Base-by-base conservation (phyloP, 1,140 invertebrate species). In the Drosophila murphyi region DNA sequence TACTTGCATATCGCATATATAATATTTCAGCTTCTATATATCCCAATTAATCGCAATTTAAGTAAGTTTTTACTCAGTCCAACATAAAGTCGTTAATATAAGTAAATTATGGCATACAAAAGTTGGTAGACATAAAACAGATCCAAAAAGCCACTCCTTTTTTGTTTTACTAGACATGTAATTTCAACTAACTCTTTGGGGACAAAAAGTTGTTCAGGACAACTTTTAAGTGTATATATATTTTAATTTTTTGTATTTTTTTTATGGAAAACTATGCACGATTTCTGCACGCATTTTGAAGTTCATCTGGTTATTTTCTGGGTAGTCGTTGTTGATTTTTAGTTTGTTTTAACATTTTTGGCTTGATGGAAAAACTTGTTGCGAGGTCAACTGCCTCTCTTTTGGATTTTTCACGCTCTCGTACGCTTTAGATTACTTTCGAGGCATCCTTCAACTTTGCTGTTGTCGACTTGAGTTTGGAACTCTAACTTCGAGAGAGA, bases 361-460 rank as follows among this genome's bases (percentile, higher is more conserved):
- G 48, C 59, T 54, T 67, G 43, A 32, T 71, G 75, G 82, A 82
- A 87, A 87, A 87, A 87, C 83, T 83, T 52, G 83, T 76, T 77
- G 80, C 83, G 83, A 87, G 83, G 83, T 87, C 83, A 89, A 89
- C 85, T 69, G 85, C 83, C 83, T 83, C 85, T 88, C 85, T 83
- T 83, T 80, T 62, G 60, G 72, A 79, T 87, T 86, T 85, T 86
- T 64, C 82, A 87, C 72, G 82, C 68, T 87, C 59, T 72, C 82
- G 75, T 87, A 77, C 59, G 71, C 47, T 73, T 70, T 76, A 61
- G 51, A 67, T 83, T 72, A 88, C 83, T 87, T 87, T 87, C 83
- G 63, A 65, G 64, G 67, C 76, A 87, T 87, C 83, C 83, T 87
- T 87, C 83, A 87, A 87, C 81, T 85, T 85, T 83, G 74, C 51